Conservation (phyloP, 92 coral and sea anemone species). For the Blastomussa wellsi region DNA sequence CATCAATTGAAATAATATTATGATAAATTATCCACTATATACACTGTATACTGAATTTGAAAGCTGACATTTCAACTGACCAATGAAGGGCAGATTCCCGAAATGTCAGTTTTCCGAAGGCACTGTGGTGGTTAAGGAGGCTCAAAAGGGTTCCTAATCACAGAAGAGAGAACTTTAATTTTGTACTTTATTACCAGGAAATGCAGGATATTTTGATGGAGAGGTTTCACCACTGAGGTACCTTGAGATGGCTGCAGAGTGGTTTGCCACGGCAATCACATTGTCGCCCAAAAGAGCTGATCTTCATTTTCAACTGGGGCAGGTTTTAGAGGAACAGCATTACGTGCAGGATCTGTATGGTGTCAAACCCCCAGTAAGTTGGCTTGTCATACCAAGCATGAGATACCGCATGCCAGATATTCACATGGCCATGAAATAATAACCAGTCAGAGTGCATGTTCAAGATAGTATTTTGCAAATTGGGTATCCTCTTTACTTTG, state of each 20-base stretch:
- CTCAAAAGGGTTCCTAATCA: too few species aligned
- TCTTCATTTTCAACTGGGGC: constrained; percentile 86
- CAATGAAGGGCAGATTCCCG: too few species aligned
- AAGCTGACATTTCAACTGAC: too few species aligned
- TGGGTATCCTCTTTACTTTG: too few species aligned
- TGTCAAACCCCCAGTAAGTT: constrained; percentile 78
- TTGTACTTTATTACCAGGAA: constrained; percentile 46
- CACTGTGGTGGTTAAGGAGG: too few species aligned
- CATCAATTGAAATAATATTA: too few species aligned
- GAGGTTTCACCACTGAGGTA: constrained; percentile 73
- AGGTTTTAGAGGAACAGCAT: constrained; percentile 90
- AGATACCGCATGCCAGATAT: neutral
- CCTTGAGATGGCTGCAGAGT: constrained; percentile 86
- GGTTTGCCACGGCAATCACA: constrained; percentile 91
- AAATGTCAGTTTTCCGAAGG: too few species aligned
- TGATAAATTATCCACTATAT: too few species aligned
- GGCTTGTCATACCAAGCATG: neutral
- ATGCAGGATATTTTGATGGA: constrained; percentile 84
- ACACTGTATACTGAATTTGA: too few species aligned
- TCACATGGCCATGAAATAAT: neutral
- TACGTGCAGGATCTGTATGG: constrained; percentile 91
- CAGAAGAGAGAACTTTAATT: too few species aligned
- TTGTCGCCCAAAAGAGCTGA: constrained; percentile 85
- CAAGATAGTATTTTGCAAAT: neutral
- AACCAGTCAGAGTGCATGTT: neutral